phyloP scores from a whole-genome alignment of 2,888 invertebrate species.

The Altica lythri region DNA sequence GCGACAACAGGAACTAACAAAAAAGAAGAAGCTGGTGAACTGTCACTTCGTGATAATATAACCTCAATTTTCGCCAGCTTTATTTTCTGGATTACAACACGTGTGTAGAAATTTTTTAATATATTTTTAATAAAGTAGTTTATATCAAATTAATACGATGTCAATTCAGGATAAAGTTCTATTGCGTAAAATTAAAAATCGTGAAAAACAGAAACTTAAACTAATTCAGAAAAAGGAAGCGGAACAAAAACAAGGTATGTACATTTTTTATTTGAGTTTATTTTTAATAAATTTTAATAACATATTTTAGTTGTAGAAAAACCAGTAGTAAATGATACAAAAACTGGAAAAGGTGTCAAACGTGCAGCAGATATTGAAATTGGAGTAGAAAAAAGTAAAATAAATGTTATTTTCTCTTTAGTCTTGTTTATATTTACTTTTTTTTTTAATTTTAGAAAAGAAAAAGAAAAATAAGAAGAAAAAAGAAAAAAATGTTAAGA shows the following conservation, averaged over 20 bases:
- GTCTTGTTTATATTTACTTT: background rate
- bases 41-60: too few relatives aligned
- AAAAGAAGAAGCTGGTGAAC: too few relatives aligned
- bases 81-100: too few relatives aligned
- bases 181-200: conserved; percentile 77
- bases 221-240: conserved; percentile 64
- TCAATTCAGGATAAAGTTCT: conserved; percentile 72
- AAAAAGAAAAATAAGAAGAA: conserved; percentile 44
- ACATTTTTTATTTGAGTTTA: background rate
- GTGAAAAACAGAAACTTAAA: conserved; percentile 72
- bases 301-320: conserved; percentile 14
- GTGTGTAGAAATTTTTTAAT: too few relatives aligned
- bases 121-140: too few relatives aligned
- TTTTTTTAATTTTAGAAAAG: conserved; percentile 39
- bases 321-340: conserved; percentile 2
- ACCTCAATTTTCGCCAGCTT: too few relatives aligned
- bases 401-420: background rate
- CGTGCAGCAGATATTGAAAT: conserved; percentile 45
- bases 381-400: conserved; percentile 39
- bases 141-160: too few relatives aligned
- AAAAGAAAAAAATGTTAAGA: conserved; percentile 6
- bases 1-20: too few relatives aligned
- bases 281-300: conserved; percentile 1
- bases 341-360: conserved; percentile 30
- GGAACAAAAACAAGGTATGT: conserved; percentile 49